Evolutionary conservation across 1,140 invertebrate species (phyloP), one percentile per base, ranked within the genome.

Genomic region (Drosophila fuyamai): DNA sequence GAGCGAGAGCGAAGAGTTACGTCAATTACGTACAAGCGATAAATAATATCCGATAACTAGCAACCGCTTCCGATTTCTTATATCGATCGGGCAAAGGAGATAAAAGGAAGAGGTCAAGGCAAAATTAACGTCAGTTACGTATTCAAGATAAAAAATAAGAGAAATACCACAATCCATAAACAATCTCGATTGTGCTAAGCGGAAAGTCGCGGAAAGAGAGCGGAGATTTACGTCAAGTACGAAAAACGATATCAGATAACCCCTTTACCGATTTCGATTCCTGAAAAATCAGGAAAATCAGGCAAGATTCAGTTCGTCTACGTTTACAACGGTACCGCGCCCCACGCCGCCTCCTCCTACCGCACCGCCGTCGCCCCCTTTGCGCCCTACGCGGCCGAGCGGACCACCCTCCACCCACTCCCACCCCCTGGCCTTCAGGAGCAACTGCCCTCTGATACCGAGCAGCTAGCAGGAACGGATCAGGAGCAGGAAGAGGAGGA

Each of bases 271-370:
- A 36, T 60, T 32, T n/a, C 27, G 38, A 23, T 36, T 68, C 63
- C 29, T 48, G 36, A 73, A 35, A 50, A 10, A 51, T 62, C 43
- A 62, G 36, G 47, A 35, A 86, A 86, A 89, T 56, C 77, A 71
- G 62, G 66, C 90, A 92, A 92, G 84, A 92, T 92, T 92, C 90
- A 92, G 91, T 92, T 92, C 90, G 83, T 85, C 36, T 92, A 91
- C 82, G 75, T 90, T 60, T 92, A 92, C 71, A 90, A 90, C 74
- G 76, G 78, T 62, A 72, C 78, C 60, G 77, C 71, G 58, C 81
- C 81, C 71, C 75, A 91, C 84, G 84, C 81, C 51, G 85, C 90
- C 67, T 88, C 90, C 59, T 73, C 77, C 54, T 81, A 78, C 75
- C 82, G 81, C 61, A 62, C 71, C 75, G 63, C 61, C 70, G 80